Conservation (phyloP, 2,113 vertebrate genomes). For the Psittacula cyanocephala region DNA sequence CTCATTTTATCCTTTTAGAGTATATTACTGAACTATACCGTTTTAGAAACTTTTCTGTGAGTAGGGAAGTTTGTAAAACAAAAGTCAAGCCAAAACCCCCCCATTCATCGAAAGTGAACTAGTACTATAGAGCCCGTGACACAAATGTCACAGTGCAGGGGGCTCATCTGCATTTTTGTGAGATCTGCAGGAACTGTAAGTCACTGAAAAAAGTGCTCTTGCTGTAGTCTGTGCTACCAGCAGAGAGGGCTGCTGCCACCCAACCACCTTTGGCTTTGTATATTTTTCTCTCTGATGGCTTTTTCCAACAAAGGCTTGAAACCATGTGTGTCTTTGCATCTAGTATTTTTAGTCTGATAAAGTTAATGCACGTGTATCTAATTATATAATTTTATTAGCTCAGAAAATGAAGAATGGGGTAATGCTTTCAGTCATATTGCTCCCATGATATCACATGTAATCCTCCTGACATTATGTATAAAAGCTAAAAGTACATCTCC, state of each 20-base stretch:
- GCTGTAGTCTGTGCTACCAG: neutral
- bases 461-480: neutral
- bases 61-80: neutral
- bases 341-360: neutral
- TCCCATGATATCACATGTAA: rapidly evolving
- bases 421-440: neutral
- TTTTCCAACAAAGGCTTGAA: neutral
- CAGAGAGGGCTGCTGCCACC: neutral
- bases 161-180: neutral
- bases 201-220: neutral
- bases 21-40: neutral
- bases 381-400: neutral
- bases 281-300: neutral
- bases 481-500: neutral
- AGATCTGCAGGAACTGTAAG: neutral
- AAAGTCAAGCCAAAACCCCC: neutral
- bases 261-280: neutral
- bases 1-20: neutral
- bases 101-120: neutral
- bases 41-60: neutral
- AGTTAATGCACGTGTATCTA: neutral
- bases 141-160: neutral
- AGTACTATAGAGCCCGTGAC: neutral
- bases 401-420: neutral
- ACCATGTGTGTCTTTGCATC: neutral